Conservation (phyloP, 2,888 invertebrate genomes). For the Vandiemenella viatica region DNA sequence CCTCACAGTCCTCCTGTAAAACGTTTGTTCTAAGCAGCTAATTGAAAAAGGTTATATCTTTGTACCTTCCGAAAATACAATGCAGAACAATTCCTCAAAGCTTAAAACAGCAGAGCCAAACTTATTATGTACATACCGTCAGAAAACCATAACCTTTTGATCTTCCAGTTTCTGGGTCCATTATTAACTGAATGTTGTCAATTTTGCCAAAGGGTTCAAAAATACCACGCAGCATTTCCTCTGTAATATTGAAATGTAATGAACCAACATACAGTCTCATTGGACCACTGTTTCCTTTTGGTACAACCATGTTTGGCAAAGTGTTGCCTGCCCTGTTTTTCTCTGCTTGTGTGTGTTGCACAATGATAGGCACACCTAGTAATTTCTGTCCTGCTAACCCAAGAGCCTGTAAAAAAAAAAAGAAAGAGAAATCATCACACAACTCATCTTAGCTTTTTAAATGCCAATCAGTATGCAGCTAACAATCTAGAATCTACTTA, state of each 20-base stretch:
- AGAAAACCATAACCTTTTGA: conserved; percentile 97
- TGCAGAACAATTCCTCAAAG: too few species aligned
- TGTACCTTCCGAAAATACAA: too few species aligned
- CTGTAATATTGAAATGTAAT: conserved; percentile 94
- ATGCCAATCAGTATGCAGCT: conserved; percentile 3
- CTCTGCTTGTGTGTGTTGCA: conserved; percentile 89
- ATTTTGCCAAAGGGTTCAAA: conserved; percentile 99
- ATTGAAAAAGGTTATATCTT: too few species aligned
- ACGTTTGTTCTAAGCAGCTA: too few species aligned
- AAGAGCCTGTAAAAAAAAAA: conserved; percentile 51
- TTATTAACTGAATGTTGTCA: conserved; percentile 86
- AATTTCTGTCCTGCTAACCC: conserved; percentile 91
- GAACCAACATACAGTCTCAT: conserved; percentile 96
- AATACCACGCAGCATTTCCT: conserved; percentile 95
- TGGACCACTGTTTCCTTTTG: conserved; percentile 81
- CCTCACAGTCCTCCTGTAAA: too few species aligned
- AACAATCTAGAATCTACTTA: conserved; percentile 31
- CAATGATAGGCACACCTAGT: conserved; percentile 90
- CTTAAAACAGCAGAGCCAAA: too few species aligned
- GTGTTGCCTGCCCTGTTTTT: conserved; percentile 85
- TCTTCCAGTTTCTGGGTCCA: conserved; percentile 85
- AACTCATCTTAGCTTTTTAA: background rate
- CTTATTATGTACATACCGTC: conserved; percentile 65
- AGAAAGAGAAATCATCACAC: background rate
- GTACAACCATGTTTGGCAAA: conserved; percentile 61